Conservation (phyloP, 2,113 vertebrate species). For the Anarhynchus alexandrinus region DNA sequence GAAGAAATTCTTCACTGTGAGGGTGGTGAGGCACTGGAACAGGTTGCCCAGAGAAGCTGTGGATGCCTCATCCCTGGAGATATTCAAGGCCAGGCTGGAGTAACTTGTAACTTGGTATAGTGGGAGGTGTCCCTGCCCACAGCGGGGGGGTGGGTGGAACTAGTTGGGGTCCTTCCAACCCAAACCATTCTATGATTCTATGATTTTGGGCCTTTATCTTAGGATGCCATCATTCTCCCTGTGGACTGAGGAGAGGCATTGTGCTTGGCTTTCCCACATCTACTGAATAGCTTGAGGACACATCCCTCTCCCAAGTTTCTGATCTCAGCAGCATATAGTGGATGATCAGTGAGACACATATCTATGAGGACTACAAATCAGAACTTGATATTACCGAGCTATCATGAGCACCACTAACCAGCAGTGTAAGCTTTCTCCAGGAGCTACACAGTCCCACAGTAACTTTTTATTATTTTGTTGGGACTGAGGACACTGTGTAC, state of each 20-base stretch:
- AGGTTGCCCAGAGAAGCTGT: too few species aligned
- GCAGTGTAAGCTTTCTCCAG: background rate
- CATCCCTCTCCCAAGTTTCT: background rate
- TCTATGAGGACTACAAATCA: background rate
- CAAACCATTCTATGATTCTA: background rate
- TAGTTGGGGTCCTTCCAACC: background rate
- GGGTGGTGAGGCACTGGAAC: too few species aligned
- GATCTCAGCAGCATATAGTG: background rate
- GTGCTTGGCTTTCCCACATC: background rate
- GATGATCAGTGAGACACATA: background rate
- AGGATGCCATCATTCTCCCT: background rate
- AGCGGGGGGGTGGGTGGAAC: background rate
- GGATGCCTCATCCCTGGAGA: background rate
- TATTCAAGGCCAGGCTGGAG: background rate
- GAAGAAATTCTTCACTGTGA: too few species aligned
- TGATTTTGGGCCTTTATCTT: background rate
- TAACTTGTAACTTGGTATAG: background rate
- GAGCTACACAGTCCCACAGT: background rate
- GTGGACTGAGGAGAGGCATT: background rate
- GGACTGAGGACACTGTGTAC: background rate
- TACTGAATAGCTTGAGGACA: background rate
- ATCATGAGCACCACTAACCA: background rate
- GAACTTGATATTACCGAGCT: background rate
- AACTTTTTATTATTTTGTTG: background rate
- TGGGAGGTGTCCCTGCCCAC: background rate